A percentile compares a stretch with the other conserved stretches of the same genome.
phyloP scores from a whole-genome alignment of 2,113 vertebrate genomes.

The Sturnus vulgaris region DNA sequence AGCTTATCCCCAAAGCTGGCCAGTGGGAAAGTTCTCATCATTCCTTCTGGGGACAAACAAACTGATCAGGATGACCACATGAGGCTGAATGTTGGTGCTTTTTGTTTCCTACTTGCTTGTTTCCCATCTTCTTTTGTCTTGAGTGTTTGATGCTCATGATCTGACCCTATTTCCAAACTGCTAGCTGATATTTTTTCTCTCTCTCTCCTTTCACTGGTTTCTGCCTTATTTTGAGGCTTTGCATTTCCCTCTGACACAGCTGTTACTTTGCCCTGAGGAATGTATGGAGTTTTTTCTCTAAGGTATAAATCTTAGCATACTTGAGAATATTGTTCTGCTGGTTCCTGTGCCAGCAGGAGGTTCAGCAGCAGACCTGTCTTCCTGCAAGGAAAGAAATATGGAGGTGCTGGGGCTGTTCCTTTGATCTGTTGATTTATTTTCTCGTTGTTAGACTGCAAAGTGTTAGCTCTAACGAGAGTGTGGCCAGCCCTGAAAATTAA shows the following conservation, averaged over 20 bases:
- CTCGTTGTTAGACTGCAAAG: background rate
- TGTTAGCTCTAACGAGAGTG: background rate
- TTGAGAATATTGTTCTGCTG: background rate
- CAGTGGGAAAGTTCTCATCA: background rate
- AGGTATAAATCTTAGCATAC: background rate
- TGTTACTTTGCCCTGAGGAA: background rate
- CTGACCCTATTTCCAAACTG: background rate
- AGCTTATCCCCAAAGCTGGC: background rate
- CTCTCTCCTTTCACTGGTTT: background rate
- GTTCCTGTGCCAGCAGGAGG: background rate
- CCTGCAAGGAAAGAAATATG: background rate
- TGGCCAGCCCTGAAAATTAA: background rate
- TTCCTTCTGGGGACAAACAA: background rate
- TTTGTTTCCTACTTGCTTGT: background rate
- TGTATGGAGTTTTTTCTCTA: background rate
- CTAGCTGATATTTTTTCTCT: background rate
- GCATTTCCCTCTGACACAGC: background rate
- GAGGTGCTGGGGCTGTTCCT: background rate
- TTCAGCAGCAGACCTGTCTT: background rate
- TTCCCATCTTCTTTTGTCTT: background rate
- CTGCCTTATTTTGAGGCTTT: background rate
- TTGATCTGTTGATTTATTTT: background rate
- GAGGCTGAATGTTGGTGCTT: background rate
- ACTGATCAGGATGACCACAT: background rate
- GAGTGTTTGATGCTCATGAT: background rate